phyloP scores from a whole-genome alignment of 2,113 vertebrate species.

The Speoplatyrhinus poulsoni region DNA sequence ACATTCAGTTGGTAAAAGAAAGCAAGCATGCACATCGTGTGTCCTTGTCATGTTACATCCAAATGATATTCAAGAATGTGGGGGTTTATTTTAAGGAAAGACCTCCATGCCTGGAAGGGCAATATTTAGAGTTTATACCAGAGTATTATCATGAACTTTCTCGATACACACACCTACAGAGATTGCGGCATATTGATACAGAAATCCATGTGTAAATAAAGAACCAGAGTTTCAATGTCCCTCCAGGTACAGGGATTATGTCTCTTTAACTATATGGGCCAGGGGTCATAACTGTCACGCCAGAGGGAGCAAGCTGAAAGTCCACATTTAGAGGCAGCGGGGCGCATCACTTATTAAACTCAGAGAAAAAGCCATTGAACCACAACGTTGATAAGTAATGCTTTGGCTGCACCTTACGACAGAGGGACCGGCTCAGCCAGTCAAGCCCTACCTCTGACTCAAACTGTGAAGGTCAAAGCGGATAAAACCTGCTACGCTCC shows the following conservation, averaged over 20 bases:
- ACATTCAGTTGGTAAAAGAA: too few relatives aligned
- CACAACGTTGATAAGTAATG: slow-evolving; percentile 35
- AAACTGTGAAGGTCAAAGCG: slow-evolving; percentile 62
- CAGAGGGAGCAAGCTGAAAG: slow-evolving; percentile 15
- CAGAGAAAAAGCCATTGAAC: slow-evolving; percentile 44
- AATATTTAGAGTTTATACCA: neutral
- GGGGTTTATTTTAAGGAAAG: too few relatives aligned
- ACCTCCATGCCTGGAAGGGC: too few relatives aligned
- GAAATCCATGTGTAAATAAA: slow-evolving; percentile 3
- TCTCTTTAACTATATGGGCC: slow-evolving; percentile 7
- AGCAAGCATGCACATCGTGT: too few relatives aligned
- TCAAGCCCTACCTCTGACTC: slow-evolving; percentile 29
- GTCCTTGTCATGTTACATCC: too few relatives aligned
- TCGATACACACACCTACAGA: neutral
- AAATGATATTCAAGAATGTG: too few relatives aligned
- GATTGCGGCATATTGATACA: neutral
- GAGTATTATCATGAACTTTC: neutral
- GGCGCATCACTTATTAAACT: slow-evolving; percentile 31
- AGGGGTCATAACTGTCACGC: slow-evolving; percentile 14
- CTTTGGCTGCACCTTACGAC: slow-evolving; percentile 33
- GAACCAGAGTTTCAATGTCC: neutral
- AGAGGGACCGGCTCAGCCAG: slow-evolving; percentile 42
- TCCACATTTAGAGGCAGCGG: slow-evolving; percentile 25
- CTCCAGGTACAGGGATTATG: slow-evolving; percentile 3
- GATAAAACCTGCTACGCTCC: slow-evolving; percentile 68